phyloP scores from a whole-genome alignment of 2,888 invertebrate species.

The Cerastis leucographa region DNA sequence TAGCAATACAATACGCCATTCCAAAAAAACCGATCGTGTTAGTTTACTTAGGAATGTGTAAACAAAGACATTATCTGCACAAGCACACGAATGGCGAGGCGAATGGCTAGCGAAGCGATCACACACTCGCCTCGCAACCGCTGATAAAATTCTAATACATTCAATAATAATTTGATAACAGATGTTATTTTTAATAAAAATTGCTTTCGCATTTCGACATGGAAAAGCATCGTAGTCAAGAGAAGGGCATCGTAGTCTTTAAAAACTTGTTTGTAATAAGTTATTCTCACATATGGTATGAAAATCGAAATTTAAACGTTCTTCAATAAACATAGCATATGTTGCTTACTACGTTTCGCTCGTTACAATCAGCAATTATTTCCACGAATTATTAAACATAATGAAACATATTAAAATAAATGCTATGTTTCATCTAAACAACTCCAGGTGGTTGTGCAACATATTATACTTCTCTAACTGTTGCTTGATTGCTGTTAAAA shows the following conservation, averaged over 20 bases:
- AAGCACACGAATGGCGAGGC: slow-evolving; percentile 14
- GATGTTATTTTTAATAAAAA: background rate
- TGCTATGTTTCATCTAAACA: background rate
- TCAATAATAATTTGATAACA: background rate
- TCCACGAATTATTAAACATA: background rate
- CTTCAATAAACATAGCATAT: slow-evolving; percentile 1
- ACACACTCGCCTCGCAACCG: background rate
- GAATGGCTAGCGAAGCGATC: slow-evolving; percentile 27
- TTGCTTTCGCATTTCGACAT: slow-evolving; percentile 3
- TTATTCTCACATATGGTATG: background rate
- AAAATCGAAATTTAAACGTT: background rate
- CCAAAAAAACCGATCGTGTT: background rate
- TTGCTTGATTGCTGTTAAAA: slow-evolving; percentile 27
- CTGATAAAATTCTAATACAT: slow-evolving; percentile 5
- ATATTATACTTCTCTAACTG: background rate
- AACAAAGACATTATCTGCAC: slow-evolving; percentile 7
- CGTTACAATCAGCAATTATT: background rate
- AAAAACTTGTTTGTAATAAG: background rate
- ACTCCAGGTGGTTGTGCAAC: background rate
- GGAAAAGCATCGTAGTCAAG: background rate
- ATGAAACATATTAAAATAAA: background rate
- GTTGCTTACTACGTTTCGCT: slow-evolving; percentile 1
- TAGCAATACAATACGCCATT: slow-evolving; percentile 12
- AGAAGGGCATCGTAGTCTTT: background rate
- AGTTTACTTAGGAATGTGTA: slow-evolving; percentile 16